phyloP scores from a whole-genome alignment of 2,797 vertebrate species.

The Morus bassanus region DNA sequence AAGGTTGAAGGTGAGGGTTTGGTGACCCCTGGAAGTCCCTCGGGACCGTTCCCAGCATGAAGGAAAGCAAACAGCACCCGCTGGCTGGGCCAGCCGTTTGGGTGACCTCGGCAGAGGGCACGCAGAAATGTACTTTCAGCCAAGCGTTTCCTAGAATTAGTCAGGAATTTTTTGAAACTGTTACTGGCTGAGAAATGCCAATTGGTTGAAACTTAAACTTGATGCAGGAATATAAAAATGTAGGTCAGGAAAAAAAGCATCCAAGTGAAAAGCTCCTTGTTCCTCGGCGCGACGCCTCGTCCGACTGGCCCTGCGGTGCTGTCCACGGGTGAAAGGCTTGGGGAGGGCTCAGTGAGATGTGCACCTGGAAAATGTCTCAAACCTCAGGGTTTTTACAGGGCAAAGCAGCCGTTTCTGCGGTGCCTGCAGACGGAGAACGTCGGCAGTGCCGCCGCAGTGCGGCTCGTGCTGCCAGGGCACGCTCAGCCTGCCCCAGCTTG shows the following conservation, averaged over 20 bases:
- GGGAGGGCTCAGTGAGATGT: background rate
- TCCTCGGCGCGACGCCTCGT: background rate
- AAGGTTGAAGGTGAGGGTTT: background rate
- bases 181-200: background rate
- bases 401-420: background rate
- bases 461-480: background rate
- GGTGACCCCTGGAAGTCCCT: background rate
- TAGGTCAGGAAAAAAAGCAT: conserved; percentile 26
- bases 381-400: background rate
- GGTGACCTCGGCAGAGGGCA: background rate
- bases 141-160: background rate
- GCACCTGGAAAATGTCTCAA: background rate
- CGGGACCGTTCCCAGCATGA: rapidly evolving
- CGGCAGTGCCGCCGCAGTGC: background rate
- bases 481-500: background rate
- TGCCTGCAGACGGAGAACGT: background rate
- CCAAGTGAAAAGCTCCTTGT: conserved; percentile 54
- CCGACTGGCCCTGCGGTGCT: background rate
- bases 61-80: background rate
- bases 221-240: conserved; percentile 1
- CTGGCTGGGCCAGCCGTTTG: rapidly evolving
- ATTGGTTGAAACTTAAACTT: background rate
- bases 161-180: background rate
- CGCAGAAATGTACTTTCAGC: background rate
- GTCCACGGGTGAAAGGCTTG: rapidly evolving